phyloP scores from a whole-genome alignment of 2,888 invertebrate species.

The Anarsia innoxiella region DNA sequence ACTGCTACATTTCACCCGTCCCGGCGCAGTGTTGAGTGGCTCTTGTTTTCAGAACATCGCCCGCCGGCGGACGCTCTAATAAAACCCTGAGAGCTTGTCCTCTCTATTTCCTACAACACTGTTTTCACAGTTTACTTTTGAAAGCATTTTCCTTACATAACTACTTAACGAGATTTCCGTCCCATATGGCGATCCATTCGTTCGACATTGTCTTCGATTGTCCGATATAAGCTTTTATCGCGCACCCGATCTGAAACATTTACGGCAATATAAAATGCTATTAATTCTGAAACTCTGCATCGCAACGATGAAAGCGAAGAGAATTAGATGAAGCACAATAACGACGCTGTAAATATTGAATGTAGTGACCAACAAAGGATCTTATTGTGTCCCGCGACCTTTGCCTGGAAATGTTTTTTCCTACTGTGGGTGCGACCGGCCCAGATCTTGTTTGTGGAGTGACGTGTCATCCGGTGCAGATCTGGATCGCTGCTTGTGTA shows the following conservation, averaged over 20 bases:
- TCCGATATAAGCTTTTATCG: too few relatives aligned
- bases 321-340: conserved; percentile 2
- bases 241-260: too few relatives aligned
- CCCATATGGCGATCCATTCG: too few relatives aligned
- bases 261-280: background rate
- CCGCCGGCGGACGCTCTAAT: conserved; percentile 15
- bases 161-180: background rate
- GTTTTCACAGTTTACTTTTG: conserved; percentile 1
- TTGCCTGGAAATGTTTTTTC: conserved; percentile 29
- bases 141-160: background rate
- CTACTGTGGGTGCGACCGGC: conserved; percentile 25
- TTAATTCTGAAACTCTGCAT: background rate
- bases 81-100: conserved; percentile 12
- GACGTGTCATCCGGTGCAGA: too few relatives aligned
- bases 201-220: too few relatives aligned
- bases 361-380: conserved; percentile 12
- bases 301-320: background rate
- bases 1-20: conserved; percentile 23
- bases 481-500: too few relatives aligned
- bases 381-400: conserved; percentile 22
- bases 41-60: conserved; percentile 27
- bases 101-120: conserved; percentile 11
- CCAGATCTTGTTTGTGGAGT: conserved; percentile 30
- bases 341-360: conserved; percentile 9
- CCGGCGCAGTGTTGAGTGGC: conserved; percentile 25